Evolutionary conservation across 2,113 vertebrate species (phyloP).

Genomic region (Bubo scandiacus): DNA sequence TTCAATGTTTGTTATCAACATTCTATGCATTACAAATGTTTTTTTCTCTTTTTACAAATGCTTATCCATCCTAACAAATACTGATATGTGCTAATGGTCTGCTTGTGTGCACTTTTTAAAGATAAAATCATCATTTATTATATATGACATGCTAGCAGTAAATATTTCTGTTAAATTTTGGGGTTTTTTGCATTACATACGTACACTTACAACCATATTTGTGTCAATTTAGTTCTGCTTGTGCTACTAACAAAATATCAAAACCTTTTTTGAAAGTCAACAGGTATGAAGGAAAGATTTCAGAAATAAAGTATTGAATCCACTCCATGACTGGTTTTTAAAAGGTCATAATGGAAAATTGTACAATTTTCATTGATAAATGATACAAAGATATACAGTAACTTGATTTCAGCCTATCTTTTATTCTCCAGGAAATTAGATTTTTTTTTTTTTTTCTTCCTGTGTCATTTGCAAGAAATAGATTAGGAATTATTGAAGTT

Average conservation of each 20-base stretch:
- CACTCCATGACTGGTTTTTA: background rate
- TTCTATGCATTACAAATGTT: background rate
- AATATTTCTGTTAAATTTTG: background rate
- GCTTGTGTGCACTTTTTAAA: background rate
- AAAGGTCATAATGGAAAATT: background rate
- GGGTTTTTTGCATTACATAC: fast-evolving
- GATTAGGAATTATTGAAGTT: background rate
- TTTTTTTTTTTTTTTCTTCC: background rate
- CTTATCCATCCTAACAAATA: background rate
- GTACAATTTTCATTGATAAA: background rate
- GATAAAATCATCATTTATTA: background rate
- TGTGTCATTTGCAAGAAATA: background rate
- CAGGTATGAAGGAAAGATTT: background rate
- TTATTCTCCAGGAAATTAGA: background rate
- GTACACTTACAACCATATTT: background rate
- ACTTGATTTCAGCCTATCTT: background rate
- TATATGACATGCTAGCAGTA: background rate
- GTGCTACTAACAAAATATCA: background rate
- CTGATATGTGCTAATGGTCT: background rate
- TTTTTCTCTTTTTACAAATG: background rate
- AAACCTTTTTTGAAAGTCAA: background rate
- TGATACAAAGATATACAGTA: background rate
- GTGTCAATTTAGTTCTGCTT: background rate
- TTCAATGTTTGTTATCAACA: background rate
- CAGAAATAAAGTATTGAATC: background rate